Base-by-base conservation (phyloP, 2,113 vertebrate species). In the Ameiurus melas region DNA sequence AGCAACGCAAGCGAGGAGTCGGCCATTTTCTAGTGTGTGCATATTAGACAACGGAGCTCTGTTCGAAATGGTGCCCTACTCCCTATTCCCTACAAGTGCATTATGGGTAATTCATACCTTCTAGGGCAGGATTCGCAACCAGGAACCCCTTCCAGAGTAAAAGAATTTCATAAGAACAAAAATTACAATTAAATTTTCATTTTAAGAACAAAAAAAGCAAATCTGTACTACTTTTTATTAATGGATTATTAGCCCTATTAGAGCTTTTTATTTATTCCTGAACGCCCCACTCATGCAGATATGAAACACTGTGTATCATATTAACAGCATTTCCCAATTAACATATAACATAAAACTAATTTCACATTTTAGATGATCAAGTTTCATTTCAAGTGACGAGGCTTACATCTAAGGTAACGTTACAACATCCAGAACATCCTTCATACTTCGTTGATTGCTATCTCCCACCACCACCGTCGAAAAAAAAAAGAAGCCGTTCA, bases 41-140 rank as follows among this genome's bases (percentile, higher is more conserved):
- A 58, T 13, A 33, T 55, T 22, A 22, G 19, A 27, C 20, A 62
- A 62, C 10, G 55, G 9, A 12, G 53, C 7, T 36, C 9, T 81
- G 55, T 58, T 33, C 79, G 79, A 81, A 81, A 83, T 83, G 80
- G 80, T 62, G 19, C 80, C 80, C 57, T 82, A 82, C 19, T 60
- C 55, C 79, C 55, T 82, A 25, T 36, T 58, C n/a, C n/a, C 53
- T 60, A 25, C 80, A 22, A 60, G n/a, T 83, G 80, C 80, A 83
- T 60, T 16, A 60, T 83, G 80, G 80, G 58, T 83, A 39, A 43
- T 60, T 58, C 12, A 58, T 36, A 33, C 20, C 53, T 5, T 19
- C 12, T 4, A 75, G 68, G n/a, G 13, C 30, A 71, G 70, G 71
- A 5, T 20, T n/a, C 5, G n/a, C 16, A 20, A 39, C 17, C 17